Percentiles rank a stretch among this genome's conserved stretches.
Conservation (phyloP, 2,797 vertebrate species). For the Notolabrus celidotus region DNA sequence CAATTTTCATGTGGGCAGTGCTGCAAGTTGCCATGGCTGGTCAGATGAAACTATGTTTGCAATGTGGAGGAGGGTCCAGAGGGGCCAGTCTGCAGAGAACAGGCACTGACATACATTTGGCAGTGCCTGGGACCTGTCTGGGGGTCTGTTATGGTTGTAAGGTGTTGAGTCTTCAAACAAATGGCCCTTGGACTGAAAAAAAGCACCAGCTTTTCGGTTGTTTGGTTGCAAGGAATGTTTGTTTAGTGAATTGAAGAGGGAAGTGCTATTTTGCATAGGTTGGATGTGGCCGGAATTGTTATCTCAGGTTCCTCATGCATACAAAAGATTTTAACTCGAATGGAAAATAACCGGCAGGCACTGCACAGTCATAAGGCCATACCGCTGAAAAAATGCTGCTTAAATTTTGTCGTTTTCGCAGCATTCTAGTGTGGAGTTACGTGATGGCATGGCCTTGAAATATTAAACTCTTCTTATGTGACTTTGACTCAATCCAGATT, state of each 20-base stretch:
- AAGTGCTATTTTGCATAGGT: background rate
- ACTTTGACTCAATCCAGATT: conserved; percentile 14
- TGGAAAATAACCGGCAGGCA: conserved; percentile 19
- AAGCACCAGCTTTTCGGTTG: background rate
- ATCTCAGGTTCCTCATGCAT: conserved; percentile 31
- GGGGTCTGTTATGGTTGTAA: conserved; percentile 26
- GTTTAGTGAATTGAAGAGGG: background rate
- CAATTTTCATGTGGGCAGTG: conserved; percentile 60
- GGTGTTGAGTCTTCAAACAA: conserved; percentile 18
- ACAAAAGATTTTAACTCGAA: conserved; percentile 39
- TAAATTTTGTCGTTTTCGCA: conserved; percentile 23
- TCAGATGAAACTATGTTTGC: conserved; percentile 70
- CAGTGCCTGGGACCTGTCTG: conserved; percentile 5
- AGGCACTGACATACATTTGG: conserved; percentile 42
- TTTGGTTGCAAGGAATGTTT: background rate
- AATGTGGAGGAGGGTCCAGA: conserved; percentile 64
- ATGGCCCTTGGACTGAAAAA: background rate
- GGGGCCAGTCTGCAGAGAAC: conserved; percentile 32
- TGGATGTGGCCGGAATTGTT: background rate
- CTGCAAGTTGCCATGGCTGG: conserved; percentile 54
- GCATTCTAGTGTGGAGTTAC: conserved; percentile 36
- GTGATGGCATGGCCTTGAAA: conserved; percentile 44
- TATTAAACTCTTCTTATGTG: conserved; percentile 1
- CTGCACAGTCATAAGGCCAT: conserved; percentile 2
- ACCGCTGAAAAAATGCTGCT: conserved; percentile 16